Evolutionary conservation across 2,888 invertebrate species (phyloP).

Genomic region (Escarpia spicata): DNA sequence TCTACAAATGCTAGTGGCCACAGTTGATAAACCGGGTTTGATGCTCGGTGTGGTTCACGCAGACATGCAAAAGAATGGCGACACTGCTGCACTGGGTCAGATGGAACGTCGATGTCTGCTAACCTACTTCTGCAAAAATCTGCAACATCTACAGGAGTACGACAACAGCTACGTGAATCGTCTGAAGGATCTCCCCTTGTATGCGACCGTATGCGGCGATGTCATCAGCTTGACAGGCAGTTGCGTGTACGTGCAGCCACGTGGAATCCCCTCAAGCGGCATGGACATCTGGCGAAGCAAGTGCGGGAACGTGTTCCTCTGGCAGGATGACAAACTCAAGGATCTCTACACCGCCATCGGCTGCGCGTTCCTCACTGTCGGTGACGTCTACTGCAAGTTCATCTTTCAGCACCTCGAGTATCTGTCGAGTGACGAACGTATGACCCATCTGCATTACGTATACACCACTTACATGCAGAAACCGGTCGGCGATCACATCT

Average conservation of each 20-base stretch:
- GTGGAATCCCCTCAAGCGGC: conserved; percentile 40
- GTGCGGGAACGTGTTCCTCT: conserved; percentile 41
- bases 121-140: conserved; percentile 35
- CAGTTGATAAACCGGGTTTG: conserved; percentile 36
- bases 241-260: conserved; percentile 40
- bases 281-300: conserved; percentile 43
- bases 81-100: not conserved
- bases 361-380: conserved; percentile 37
- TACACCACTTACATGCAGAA: conserved; percentile 35
- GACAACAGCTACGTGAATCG: conserved; percentile 25
- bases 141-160: conserved; percentile 27
- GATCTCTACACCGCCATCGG: conserved; percentile 39
- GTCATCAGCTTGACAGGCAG: conserved; percentile 36
- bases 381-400: conserved; percentile 44
- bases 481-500: not conserved
- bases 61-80: not conserved
- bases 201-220: conserved; percentile 38
- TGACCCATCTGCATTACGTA: conserved; percentile 41
- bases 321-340: conserved; percentile 33
- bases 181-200: conserved; percentile 38
- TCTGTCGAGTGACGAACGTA: conserved; percentile 37
- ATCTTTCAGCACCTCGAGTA: conserved; percentile 46
- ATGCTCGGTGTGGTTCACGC: conserved; percentile 33
- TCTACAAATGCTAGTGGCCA: conserved; percentile 34
- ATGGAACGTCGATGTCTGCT: conserved; percentile 32